Evolutionary conservation across 2,797 vertebrate genomes (phyloP).

Genomic region (Molossus molossus): DNA sequence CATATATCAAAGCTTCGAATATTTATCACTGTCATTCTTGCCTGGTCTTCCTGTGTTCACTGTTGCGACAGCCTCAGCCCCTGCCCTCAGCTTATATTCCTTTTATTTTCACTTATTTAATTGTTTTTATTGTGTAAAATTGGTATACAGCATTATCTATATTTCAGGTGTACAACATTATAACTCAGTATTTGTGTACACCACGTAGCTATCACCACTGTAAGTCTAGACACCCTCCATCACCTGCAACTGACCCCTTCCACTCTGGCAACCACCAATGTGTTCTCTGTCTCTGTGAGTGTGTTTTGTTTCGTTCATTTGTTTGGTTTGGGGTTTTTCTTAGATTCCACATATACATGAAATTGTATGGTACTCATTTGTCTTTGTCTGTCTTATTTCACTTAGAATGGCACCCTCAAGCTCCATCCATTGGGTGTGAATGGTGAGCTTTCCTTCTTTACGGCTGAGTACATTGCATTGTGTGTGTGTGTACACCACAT

Average conservation of each 20-base stretch:
- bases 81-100: not conserved
- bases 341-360: not conserved
- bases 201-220: not conserved
- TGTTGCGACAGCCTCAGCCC: fast-evolving
- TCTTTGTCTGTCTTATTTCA: not conserved
- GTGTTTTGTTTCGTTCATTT: not conserved
- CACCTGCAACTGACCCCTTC: not conserved
- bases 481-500: not conserved
- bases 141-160: not conserved
- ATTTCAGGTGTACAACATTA: not conserved
- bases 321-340: not conserved
- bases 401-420: not conserved
- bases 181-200: not conserved
- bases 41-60: slow-evolving; percentile 6
- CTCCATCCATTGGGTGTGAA: not conserved
- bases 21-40: not conserved
- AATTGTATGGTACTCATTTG: not conserved
- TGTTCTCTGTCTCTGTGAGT: not conserved
- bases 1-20: not conserved
- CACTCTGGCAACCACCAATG: not conserved
- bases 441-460: not conserved
- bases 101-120: not conserved
- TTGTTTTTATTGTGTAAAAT: not conserved
- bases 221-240: not conserved
- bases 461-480: not conserved